Conservation (phyloP, 2,888 invertebrate genomes). For the Agrilus biguttatus region DNA sequence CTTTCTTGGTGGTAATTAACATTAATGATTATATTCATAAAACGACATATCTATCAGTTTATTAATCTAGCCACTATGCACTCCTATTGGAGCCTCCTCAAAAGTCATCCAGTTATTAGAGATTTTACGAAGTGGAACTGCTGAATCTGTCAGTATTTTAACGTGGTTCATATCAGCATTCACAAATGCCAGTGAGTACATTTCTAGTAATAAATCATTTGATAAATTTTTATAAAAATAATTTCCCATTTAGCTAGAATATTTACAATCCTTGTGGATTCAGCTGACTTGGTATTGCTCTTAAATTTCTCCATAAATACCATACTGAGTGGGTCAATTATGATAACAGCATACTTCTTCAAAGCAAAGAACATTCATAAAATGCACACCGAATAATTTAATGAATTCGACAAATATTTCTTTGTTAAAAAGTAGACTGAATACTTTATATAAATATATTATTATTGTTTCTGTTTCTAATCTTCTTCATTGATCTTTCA, state of each 20-base stretch:
- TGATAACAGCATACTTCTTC: slow-evolving; percentile 54
- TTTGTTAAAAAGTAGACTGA: too few species aligned
- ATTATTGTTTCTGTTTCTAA: too few species aligned
- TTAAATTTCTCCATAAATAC: slow-evolving; percentile 61
- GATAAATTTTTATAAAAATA: background rate
- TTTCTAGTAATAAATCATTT: background rate
- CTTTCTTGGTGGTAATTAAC: slow-evolving; percentile 48
- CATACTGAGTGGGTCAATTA: slow-evolving; percentile 52
- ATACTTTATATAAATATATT: too few species aligned
- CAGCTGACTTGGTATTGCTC: slow-evolving; percentile 56
- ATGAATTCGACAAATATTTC: too few species aligned
- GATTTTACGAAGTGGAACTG: slow-evolving; percentile 54
- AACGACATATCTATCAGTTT: background rate
- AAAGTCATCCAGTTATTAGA: slow-evolving; percentile 66
- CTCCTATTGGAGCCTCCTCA: slow-evolving; percentile 70
- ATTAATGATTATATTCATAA: background rate
- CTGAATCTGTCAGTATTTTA: slow-evolving; percentile 60
- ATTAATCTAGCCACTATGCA: slow-evolving; percentile 52
- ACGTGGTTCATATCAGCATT: slow-evolving; percentile 73
- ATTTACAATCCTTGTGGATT: slow-evolving; percentile 67
- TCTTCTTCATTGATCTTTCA: too few species aligned
- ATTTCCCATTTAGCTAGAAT: slow-evolving; percentile 49
- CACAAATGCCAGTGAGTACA: slow-evolving; percentile 62
- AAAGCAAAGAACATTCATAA: slow-evolving; percentile 21
- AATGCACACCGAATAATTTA: background rate